Evolutionary conservation across 37 sponge, comb jelly and placozoan species (phyloP).

Genomic region (Mnemiopsis leidyi): DNA sequence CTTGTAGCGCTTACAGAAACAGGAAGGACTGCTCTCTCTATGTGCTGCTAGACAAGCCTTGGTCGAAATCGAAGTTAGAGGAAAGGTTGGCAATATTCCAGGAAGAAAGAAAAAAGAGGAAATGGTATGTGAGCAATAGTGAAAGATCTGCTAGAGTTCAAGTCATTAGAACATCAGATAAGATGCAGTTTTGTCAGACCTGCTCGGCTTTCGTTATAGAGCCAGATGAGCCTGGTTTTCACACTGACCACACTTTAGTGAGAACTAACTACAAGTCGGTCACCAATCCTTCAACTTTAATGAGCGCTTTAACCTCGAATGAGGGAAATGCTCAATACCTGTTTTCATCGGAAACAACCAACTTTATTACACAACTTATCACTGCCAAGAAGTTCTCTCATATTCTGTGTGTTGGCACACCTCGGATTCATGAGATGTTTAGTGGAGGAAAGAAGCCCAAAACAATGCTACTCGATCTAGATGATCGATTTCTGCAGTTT

Average conservation of each 20-base stretch:
- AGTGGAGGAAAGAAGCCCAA: slow-evolving; percentile 36
- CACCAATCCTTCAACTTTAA: neutral
- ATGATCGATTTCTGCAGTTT: slow-evolving; percentile 40
- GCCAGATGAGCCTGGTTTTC: neutral
- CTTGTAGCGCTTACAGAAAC: slow-evolving; percentile 50
- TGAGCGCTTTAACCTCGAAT: neutral
- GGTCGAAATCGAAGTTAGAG: neutral
- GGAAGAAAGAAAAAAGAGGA: slow-evolving; percentile 51
- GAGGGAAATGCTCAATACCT: slow-evolving; percentile 57
- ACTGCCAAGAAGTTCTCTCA: slow-evolving; percentile 1
- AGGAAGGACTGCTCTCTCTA: slow-evolving; percentile 44
- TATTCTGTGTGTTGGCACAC: slow-evolving; percentile 33
- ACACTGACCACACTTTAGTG: slow-evolving; percentile 19
- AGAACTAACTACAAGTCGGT: slow-evolving; percentile 45
- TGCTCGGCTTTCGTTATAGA: slow-evolving; percentile 22
- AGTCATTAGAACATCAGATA: neutral
- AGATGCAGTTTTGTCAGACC: slow-evolving; percentile 14
- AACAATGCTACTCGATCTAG: slow-evolving; percentile 56
- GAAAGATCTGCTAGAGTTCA: slow-evolving; percentile 21
- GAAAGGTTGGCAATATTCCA: neutral
- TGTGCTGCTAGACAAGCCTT: slow-evolving; percentile 41
- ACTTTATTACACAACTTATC: slow-evolving; percentile 22
- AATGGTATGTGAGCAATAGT: neutral
- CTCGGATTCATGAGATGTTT: slow-evolving; percentile 46
- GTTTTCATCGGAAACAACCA: neutral